Evolutionary conservation across 2,797 vertebrate genomes (phyloP).

Genomic region (Cyprinella venusta): DNA sequence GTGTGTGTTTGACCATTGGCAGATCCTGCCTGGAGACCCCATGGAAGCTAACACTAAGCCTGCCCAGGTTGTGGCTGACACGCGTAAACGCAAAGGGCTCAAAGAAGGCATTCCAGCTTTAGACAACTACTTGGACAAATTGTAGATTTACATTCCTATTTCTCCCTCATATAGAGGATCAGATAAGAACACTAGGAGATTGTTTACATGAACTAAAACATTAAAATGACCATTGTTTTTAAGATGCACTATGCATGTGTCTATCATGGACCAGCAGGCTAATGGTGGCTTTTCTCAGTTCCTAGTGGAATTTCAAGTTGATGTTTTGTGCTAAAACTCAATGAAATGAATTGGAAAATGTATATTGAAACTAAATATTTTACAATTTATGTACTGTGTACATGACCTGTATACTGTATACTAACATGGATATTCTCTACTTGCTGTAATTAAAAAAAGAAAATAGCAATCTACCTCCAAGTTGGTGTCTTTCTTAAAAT

Average conservation of each 20-base stretch:
- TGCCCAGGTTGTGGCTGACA: slow-evolving; percentile 80
- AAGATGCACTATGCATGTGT: background rate
- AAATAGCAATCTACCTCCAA: background rate
- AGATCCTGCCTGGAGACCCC: slow-evolving; percentile 89
- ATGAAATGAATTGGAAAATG: slow-evolving; percentile 2
- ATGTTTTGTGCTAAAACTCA: slow-evolving; percentile 1
- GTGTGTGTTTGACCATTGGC: slow-evolving; percentile 97
- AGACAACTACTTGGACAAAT: slow-evolving; percentile 95
- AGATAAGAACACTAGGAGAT: slow-evolving; percentile 56
- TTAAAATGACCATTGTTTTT: slow-evolving; percentile 1
- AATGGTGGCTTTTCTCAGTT: background rate
- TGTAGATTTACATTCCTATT: slow-evolving; percentile 72
- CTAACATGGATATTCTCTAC: background rate
- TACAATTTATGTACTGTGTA: background rate
- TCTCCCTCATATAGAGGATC: slow-evolving; percentile 60
- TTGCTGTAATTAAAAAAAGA: background rate
- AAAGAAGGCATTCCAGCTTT: slow-evolving; percentile 91
- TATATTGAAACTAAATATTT: background rate
- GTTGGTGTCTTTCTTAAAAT: background rate
- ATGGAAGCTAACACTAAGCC: slow-evolving; percentile 79
- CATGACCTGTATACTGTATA: background rate
- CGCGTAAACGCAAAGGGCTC: slow-evolving; percentile 91
- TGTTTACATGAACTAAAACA: background rate
- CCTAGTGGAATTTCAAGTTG: background rate
- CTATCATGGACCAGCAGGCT: background rate